Evolutionary conservation across 2,113 vertebrate species (phyloP).

Genomic region (Pseudolaguvia tuberculata): DNA sequence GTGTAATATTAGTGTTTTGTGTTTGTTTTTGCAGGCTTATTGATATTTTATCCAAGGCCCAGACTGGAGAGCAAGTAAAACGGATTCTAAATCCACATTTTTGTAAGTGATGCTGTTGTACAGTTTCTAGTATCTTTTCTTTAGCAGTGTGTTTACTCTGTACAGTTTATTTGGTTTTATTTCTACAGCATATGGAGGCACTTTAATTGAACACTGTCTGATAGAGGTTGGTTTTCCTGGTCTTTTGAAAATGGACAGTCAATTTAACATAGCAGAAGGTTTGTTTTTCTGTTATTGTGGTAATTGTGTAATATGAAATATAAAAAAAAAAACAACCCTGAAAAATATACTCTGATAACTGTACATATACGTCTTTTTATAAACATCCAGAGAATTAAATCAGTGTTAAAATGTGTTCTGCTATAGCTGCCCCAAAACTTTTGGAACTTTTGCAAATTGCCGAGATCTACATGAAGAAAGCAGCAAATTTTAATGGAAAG

Average conservation of each 20-base stretch:
- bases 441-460: slow-evolving; percentile 81
- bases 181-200: slow-evolving; percentile 81
- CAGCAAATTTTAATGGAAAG: slow-evolving; percentile 78
- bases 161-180: not conserved
- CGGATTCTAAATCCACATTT: slow-evolving; percentile 87
- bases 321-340: not conserved
- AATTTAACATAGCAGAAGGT: slow-evolving; percentile 69
- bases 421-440: slow-evolving; percentile 68
- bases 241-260: slow-evolving; percentile 74
- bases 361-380: not conserved
- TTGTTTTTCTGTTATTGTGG: not conserved
- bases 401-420: not conserved
- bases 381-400: not conserved
- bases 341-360: no score
- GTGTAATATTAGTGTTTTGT: not conserved
- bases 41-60: slow-evolving; percentile 75
- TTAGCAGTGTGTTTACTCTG: not conserved
- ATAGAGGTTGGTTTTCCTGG: slow-evolving; percentile 79
- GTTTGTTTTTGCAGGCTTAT: slow-evolving; percentile 69
- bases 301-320: not conserved
- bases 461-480: slow-evolving; percentile 81
- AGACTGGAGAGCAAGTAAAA: slow-evolving; percentile 85
- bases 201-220: slow-evolving; percentile 92
- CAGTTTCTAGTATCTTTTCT: not conserved
- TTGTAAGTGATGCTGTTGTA: slow-evolving; percentile 70